A percentile compares a stretch with the other conserved stretches of the same genome.
phyloP scores from a whole-genome alignment of 2,888 invertebrate genomes.

The Lasioglossum vierecki region DNA sequence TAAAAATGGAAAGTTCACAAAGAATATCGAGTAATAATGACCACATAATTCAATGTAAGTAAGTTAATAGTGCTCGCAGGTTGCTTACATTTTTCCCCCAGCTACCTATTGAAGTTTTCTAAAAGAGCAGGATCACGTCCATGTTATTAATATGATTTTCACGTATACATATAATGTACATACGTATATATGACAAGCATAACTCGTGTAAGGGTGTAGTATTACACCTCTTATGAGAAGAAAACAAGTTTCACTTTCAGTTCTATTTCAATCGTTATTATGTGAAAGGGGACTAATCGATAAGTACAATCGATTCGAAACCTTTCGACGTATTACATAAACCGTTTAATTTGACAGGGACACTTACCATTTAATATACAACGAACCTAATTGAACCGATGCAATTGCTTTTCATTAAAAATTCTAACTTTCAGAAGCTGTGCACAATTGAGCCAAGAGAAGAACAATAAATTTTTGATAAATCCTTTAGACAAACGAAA shows the following conservation, averaged over 20 bases:
- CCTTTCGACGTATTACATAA: background rate
- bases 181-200: background rate
- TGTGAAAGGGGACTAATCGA: conserved; percentile 2
- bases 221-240: background rate
- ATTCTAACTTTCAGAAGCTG: background rate
- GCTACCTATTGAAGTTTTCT: conserved; percentile 1
- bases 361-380: background rate
- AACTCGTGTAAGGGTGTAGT: background rate
- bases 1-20: background rate
- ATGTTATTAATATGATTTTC: background rate
- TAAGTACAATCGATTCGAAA: background rate
- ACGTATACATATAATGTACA: background rate
- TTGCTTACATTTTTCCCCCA: background rate
- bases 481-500: background rate
- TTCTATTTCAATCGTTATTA: conserved; percentile 12
- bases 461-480: background rate
- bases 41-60: background rate
- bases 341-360: background rate
- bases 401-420: background rate
- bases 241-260: background rate
- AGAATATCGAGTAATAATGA: background rate
- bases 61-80: background rate
- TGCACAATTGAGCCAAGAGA: background rate
- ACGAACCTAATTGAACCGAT: background rate
- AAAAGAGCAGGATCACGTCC: background rate